phyloP scores from a whole-genome alignment of 2,888 invertebrate genomes.

The Ophonus ardosiacus region DNA sequence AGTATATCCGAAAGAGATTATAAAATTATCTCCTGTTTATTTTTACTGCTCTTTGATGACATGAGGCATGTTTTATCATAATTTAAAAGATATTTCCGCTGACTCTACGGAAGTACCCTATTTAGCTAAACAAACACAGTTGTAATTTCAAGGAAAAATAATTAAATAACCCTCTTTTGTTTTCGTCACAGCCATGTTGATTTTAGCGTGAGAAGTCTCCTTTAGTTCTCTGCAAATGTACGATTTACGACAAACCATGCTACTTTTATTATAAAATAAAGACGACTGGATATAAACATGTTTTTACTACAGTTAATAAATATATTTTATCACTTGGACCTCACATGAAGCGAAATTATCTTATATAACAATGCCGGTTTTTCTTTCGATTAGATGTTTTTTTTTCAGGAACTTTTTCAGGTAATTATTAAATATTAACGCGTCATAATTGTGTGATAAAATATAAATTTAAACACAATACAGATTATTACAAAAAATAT shows the following conservation, averaged over 20 bases:
- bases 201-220: conserved; percentile 9
- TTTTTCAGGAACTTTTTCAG: neutral
- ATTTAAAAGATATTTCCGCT: conserved; percentile 14
- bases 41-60: neutral
- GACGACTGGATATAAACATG: neutral
- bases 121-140: conserved; percentile 6
- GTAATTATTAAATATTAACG: conserved; percentile 1
- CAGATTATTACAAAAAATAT: neutral
- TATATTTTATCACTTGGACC: conserved; percentile 20
- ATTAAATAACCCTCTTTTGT: conserved; percentile 21
- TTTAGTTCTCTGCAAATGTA: conserved; percentile 1
- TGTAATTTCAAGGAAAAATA: conserved; percentile 8
- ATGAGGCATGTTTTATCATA: neutral
- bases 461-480: neutral
- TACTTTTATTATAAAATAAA: conserved; percentile 11
- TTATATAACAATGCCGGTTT: conserved; percentile 2
- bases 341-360: neutral
- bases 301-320: conserved; percentile 5
- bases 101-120: conserved; percentile 1
- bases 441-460: neutral
- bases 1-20: neutral
- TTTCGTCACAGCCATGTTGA: conserved; percentile 4
- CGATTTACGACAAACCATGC: neutral
- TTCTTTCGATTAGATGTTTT: neutral
- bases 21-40: neutral